Conservation (phyloP, 1,140 invertebrate species). For the Drosophila truncata region DNA sequence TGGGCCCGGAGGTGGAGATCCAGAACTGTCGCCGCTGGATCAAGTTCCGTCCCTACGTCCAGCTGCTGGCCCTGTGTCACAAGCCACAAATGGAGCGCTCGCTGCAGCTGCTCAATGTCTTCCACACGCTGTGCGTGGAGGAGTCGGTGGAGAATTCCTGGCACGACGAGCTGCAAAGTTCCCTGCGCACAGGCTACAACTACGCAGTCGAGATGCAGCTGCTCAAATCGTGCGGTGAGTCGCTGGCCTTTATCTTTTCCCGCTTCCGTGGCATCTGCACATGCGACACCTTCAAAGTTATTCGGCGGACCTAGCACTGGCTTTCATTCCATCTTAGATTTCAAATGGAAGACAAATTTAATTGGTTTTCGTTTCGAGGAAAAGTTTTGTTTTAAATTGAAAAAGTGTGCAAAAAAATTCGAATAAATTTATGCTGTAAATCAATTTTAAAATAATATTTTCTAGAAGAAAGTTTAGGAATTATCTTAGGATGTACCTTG, state of each 20-base stretch:
- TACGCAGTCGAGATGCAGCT: conserved; percentile 45
- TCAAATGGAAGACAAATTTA: neutral
- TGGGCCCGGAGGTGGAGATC: conserved; percentile 47
- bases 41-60: conserved; percentile 65
- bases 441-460: neutral
- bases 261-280: conserved; percentile 62
- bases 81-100: conserved; percentile 53
- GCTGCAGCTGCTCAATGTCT: conserved; percentile 57
- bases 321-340: neutral
- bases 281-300: conserved; percentile 61
- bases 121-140: conserved; percentile 57
- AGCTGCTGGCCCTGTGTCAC: conserved; percentile 60
- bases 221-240: conserved; percentile 41
- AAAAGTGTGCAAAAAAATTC: neutral
- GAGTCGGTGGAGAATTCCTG: conserved; percentile 54
- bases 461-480: neutral
- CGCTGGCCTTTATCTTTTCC: conserved; percentile 70
- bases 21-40: conserved; percentile 67
- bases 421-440: neutral
- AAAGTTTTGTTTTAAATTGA: neutral
- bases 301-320: conserved; percentile 32
- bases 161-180: conserved; percentile 65
- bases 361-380: neutral
- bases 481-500: too few relatives aligned
- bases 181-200: conserved; percentile 36